Conservation (phyloP, 2,888 invertebrate genomes). For the Napeogenes sylphis region DNA sequence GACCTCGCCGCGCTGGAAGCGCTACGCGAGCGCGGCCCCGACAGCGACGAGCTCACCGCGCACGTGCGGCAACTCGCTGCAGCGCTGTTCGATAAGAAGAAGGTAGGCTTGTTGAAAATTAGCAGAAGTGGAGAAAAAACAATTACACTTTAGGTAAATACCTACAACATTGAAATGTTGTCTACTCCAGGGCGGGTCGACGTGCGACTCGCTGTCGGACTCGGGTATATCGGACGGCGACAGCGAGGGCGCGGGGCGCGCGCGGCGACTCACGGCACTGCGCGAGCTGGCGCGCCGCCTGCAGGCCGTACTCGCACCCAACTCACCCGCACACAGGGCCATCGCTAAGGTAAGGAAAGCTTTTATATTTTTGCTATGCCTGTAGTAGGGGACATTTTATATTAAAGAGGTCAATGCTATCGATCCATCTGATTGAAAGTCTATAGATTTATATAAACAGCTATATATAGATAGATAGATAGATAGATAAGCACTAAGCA, state of each 20-base stretch:
- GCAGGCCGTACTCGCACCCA: slow-evolving; percentile 82
- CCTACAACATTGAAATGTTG: background rate
- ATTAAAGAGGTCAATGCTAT: too few species aligned
- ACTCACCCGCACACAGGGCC: slow-evolving; percentile 80
- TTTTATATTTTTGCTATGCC: background rate
- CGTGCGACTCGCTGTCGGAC: slow-evolving; percentile 84
- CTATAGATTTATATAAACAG: too few species aligned
- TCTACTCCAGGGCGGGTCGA: slow-evolving; percentile 59
- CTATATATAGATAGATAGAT: too few species aligned
- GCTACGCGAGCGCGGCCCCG: slow-evolving; percentile 76
- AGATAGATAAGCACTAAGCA: too few species aligned
- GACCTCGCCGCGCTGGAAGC: slow-evolving; percentile 75
- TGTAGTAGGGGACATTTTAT: background rate
- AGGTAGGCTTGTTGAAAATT: slow-evolving; percentile 40
- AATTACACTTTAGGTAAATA: background rate
- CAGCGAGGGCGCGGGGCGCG: slow-evolving; percentile 80
- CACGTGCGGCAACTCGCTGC: slow-evolving; percentile 78
- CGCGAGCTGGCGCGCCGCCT: slow-evolving; percentile 81
- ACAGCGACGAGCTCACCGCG: slow-evolving; percentile 77
- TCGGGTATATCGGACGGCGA: slow-evolving; percentile 89
- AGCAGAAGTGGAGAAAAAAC: background rate
- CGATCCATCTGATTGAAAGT: too few species aligned
- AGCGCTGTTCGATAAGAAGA: slow-evolving; percentile 74
- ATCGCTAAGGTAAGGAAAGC: slow-evolving; percentile 77
- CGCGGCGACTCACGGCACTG: slow-evolving; percentile 81